Evolutionary conservation across 2,888 invertebrate species (phyloP), one percentile per base, ranked within the genome.

Genomic region (Hirtodrosophila alboralis): DNA sequence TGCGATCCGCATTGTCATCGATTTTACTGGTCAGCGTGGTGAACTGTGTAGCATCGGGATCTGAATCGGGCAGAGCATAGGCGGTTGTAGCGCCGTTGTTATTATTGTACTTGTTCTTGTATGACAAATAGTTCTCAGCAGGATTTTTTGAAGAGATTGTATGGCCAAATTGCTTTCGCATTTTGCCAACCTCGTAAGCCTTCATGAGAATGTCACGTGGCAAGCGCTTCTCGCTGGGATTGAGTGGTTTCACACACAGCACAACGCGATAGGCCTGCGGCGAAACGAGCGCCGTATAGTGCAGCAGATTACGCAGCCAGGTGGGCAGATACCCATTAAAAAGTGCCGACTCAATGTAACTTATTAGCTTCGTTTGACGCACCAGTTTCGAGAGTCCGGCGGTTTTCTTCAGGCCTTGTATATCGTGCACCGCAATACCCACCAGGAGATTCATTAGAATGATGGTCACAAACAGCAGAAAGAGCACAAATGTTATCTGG

Each of bases 401-500:
- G 0, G 96, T 96, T 91, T 96, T 96, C 74, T 96, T 94, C 9
- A 96, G 91, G 0, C 96, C 96, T 88, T 96, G 96, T 56, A 96
- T 96, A 86, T 96, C 96, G 79, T 96, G 96, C 3, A 96, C 96
- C 0, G 96, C 96, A 71, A 96, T 96, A 88, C 96, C 96, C 10
- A 96, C 96, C 0, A 96, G 91, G 0, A 96, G 90, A 90, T 96
- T 96, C 96, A 96, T 96, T 34, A 96, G 91, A 4, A 96, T 95
- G 2, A 96, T 95, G 0, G 96, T 96, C 0, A 96, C 96, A 86
- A 96, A 96, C 78, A 96, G 91, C 4, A 96, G 91, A 78, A 96
- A 96, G 16, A 96, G 90, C 5, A 96, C 94, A 86, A 96, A 96
- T 1, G 95, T 95, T 43, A 96, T 93, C 90, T 96, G 95, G 0